These are phyloP conservation scores for Lepidurus apus DNA, from an alignment of 1,140 invertebrate genomes.

Conservation along the genomic window DNA sequence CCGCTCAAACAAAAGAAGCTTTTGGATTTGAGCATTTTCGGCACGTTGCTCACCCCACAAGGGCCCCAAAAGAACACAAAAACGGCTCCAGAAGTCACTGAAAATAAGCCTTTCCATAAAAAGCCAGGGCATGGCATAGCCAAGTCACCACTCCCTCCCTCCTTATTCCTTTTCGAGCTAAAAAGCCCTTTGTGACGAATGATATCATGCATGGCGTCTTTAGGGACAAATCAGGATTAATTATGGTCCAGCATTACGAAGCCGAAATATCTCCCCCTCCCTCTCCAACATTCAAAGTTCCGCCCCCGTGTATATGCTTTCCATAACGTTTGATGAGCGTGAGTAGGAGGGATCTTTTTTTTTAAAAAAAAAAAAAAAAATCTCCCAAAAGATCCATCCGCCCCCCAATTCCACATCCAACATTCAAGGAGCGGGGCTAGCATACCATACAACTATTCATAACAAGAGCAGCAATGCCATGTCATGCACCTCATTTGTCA, in stretches of 20 bases:
- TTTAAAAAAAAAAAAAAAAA: not conserved
- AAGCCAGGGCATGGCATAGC: not conserved
- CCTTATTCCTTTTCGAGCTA: not conserved
- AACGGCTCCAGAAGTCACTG: not conserved
- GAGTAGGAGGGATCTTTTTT: not conserved
- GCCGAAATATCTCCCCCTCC: not conserved
- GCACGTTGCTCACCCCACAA: not conserved
- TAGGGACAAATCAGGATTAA: conserved; percentile 22
- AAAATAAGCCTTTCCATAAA: not conserved
- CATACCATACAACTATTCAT: conserved; percentile 14
- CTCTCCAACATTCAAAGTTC: not conserved
- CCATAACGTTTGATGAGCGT: not conserved
- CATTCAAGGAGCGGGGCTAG: not conserved
- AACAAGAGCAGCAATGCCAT: conserved; percentile 8
- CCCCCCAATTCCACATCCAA: not conserved
- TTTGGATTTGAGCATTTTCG: not conserved
- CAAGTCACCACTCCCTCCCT: not conserved
- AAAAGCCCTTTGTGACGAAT: conserved; percentile 14
- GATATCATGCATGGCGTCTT: conserved; percentile 4
- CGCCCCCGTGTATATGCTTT: not conserved
- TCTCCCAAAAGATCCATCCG: not conserved
- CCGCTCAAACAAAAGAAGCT: not conserved
- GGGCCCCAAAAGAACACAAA: not conserved
- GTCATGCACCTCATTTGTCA: conserved; percentile 7
- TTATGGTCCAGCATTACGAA: conserved; percentile 3